Evolutionary conservation across 2,888 invertebrate genomes (phyloP), one percentile per base, ranked within the genome.

Genomic region (Oegoconia quadripuncta): DNA sequence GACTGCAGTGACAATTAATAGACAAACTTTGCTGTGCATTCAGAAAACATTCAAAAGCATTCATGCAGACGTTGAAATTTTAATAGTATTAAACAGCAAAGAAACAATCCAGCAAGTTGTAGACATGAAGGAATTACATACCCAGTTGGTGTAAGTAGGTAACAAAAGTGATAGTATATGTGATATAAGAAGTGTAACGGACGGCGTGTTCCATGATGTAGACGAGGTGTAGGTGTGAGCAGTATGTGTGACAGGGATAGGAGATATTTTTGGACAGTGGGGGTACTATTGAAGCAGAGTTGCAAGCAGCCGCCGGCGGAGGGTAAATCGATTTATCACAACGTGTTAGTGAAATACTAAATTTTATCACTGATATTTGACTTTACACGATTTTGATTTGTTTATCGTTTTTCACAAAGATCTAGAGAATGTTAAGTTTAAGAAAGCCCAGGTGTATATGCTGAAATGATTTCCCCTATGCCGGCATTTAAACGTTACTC

Each of bases 381-480:
- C n/a, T n/a, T n/a, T 3, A 18, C 13, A 32, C 34, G 26, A 48
- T 49, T 52, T 50, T 50, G 50, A 48, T 50, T 54, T 52, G n/a
- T n/a, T n/a, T n/a, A n/a, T n/a, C n/a, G n/a, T n/a, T n/a, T n/a
- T n/a, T n/a, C n/a, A n/a, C n/a, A n/a, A n/a, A n/a, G n/a, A n/a
- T n/a, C n/a, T n/a, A n/a, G n/a, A n/a, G n/a, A n/a, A n/a, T n/a
- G n/a, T n/a, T n/a, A n/a, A n/a, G n/a, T n/a, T n/a, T n/a, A n/a
- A n/a, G n/a, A n/a, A n/a, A n/a, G n/a, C n/a, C n/a, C n/a, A n/a
- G n/a, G n/a, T n/a, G n/a, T n/a, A n/a, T 15, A 12, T 13, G 16
- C 18, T 9, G 11, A 14, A 57, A 63, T 62, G 68, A 70, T 64
- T 71, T 70, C 69, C 73, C 68, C 74, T 49, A 48, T 56, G 49